Percentiles rank a stretch among this genome's conserved stretches.
Evolutionary conservation across 1,140 invertebrate species (phyloP).

Genomic region (Harpegnathos saltator): DNA sequence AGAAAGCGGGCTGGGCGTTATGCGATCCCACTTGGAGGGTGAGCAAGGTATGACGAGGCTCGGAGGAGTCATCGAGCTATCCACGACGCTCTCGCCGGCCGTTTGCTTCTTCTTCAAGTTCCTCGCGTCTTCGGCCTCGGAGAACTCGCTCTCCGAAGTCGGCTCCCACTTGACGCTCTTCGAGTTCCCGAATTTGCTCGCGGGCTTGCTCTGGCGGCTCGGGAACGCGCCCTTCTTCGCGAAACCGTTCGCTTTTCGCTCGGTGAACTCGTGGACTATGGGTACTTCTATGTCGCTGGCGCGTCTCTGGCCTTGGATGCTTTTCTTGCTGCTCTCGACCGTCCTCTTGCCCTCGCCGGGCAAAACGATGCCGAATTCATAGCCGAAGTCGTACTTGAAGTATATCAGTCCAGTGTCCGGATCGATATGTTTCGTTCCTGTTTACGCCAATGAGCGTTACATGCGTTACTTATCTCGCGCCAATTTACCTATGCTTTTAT

Average conservation of each 20-base stretch:
- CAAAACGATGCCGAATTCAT: slow-evolving; percentile 91
- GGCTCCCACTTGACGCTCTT: slow-evolving; percentile 89
- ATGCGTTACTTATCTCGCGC: slow-evolving; percentile 20
- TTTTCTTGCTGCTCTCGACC: slow-evolving; percentile 84
- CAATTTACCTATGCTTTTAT: slow-evolving; percentile 16
- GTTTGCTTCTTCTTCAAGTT: slow-evolving; percentile 80
- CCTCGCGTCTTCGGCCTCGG: slow-evolving; percentile 85
- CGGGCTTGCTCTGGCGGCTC: slow-evolving; percentile 47
- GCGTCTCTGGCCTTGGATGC: slow-evolving; percentile 85
- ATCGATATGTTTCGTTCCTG: slow-evolving; percentile 92
- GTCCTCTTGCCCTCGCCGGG: slow-evolving; percentile 89
- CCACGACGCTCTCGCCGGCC: slow-evolving; percentile 7
- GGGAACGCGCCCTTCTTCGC: slow-evolving; percentile 57
- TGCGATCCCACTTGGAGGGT: slow-evolving; percentile 86
- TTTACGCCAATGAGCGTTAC: slow-evolving; percentile 28
- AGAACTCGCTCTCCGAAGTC: slow-evolving; percentile 88
- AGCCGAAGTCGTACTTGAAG: slow-evolving; percentile 94
- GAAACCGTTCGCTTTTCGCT: slow-evolving; percentile 79
- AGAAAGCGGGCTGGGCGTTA: slow-evolving; percentile 87
- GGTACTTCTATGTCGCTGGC: slow-evolving; percentile 88
- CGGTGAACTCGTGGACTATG: slow-evolving; percentile 88
- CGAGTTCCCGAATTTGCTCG: slow-evolving; percentile 81
- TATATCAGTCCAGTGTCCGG: slow-evolving; percentile 92
- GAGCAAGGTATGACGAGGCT: slow-evolving; percentile 80
- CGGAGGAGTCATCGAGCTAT: slow-evolving; percentile 81